phyloP scores from a whole-genome alignment of 2,888 invertebrate species.

The Strigamia crassipes region DNA sequence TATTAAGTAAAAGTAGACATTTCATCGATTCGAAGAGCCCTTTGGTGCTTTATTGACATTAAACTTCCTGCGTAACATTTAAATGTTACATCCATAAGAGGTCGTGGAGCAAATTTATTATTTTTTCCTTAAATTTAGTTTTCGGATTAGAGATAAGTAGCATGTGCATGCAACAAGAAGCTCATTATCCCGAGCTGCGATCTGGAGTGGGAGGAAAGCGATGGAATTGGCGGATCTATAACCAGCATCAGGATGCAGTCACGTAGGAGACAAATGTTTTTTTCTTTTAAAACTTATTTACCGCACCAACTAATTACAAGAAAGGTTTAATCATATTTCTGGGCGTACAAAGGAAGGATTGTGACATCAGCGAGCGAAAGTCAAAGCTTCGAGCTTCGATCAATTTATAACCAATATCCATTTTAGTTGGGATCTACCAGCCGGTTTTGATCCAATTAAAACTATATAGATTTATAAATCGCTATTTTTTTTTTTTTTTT shows the following conservation, averaged over 20 bases:
- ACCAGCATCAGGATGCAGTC: slow-evolving; percentile 38
- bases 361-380: no score
- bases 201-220: slow-evolving; percentile 23
- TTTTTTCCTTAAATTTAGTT: slow-evolving; percentile 35
- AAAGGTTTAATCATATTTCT: not conserved
- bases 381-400: no score
- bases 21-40: no score
- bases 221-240: slow-evolving; percentile 34
- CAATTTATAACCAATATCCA: no score
- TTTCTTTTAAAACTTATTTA: not conserved
- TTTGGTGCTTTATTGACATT: not conserved
- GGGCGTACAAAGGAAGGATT: not conserved
- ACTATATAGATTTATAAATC: no score
- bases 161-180: slow-evolving; percentile 23
- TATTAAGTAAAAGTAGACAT: no score
- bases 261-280: slow-evolving; percentile 15
- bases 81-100: not conserved
- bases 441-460: no score
- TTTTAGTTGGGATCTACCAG: no score
- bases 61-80: slow-evolving; percentile 7
- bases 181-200: slow-evolving; percentile 34
- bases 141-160: slow-evolving; percentile 22
- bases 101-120: not conserved
- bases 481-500: no score
- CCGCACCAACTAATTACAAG: not conserved